Evolutionary conservation across 1,140 invertebrate genomes (phyloP).

Genomic region (Drosophila asahinai): DNA sequence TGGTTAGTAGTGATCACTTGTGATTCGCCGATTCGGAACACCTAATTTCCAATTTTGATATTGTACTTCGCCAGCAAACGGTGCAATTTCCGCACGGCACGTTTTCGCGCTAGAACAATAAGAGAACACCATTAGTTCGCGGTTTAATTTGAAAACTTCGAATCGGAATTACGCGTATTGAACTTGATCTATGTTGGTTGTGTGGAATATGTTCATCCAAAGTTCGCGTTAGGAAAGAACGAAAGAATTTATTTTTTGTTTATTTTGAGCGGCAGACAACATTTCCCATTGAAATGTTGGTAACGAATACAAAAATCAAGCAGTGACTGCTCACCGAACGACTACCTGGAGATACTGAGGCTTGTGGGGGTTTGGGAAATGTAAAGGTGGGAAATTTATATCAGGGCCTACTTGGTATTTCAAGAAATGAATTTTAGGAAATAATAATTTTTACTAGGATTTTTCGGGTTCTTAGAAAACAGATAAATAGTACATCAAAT

Average conservation of each 20-base stretch:
- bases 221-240: slow-evolving; percentile 26
- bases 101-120: slow-evolving; percentile 62
- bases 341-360: slow-evolving; percentile 40
- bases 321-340: slow-evolving; percentile 19
- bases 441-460: background rate
- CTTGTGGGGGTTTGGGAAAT: background rate
- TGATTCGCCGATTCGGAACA: background rate
- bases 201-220: slow-evolving; percentile 4
- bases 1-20: slow-evolving; percentile 2
- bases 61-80: slow-evolving; percentile 76
- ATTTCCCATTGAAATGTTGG: slow-evolving; percentile 36
- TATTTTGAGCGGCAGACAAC: slow-evolving; percentile 33
- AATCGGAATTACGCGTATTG: background rate
- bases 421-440: too few relatives aligned
- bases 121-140: background rate
- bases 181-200: background rate
- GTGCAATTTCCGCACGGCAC: slow-evolving; percentile 71
- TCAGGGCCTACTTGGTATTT: slow-evolving; percentile 5
- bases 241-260: slow-evolving; percentile 49
- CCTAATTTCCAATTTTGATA: slow-evolving; percentile 70
- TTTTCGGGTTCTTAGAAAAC: too few relatives aligned
- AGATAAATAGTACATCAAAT: too few relatives aligned
- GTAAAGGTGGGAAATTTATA: background rate
- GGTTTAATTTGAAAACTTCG: background rate
- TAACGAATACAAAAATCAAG: slow-evolving; percentile 11